Evolutionary conservation across 2,797 vertebrate genomes (phyloP), one percentile per base, ranked within the genome.

Genomic region (Typhlichthys eigenmanni): DNA sequence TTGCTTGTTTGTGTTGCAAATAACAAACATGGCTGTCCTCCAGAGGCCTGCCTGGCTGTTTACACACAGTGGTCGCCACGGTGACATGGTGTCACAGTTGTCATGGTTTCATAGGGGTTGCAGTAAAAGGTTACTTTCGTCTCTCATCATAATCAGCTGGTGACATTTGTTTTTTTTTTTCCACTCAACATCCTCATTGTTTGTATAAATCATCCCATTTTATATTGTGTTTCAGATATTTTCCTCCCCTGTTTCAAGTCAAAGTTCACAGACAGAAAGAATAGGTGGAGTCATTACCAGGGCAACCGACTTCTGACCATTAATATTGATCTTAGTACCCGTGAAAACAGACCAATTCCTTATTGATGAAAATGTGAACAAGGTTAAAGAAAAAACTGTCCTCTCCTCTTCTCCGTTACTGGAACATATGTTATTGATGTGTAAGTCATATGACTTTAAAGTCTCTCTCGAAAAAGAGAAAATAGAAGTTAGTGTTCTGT

Each of bases 1-100:
- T 81, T 69, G 74, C 64, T 78, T 85, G 86, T 88, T 88, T 85
- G 80, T 83, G 65, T 81, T 72, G 66, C 74, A 66, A 74, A 78
- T 83, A 76, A 77, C 78, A 76, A 79, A 78, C 76, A 83, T 64
- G 68, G 61, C 64, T 1, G 1, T 29, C 68, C 71, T 49, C 64
- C 0, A 0, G 78, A 45, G 64, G 60, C 13, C 5, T 4, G 14
- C 29, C 6, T 24, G 1, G 34, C 34, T 62, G 50, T 60, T 79
- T 59, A 64, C 61, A 60, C 49, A 43, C 5, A 9, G 16, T 1
- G n/a, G 74, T 71, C n/a, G 55, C 58, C 76, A 74, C 11, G 43
- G 66, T 53, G 51, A 79, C 74, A 19, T 2, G 14, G 24, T 46
- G 34, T 38, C 34, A 38, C 34, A 24, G 24, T 24, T 24, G 24